A percentile compares a stretch with the other conserved stretches of the same genome.
These are phyloP conservation scores for Piscicola geometra DNA, from an alignment of 2,888 invertebrate genomes.

Conservation along the genomic window DNA sequence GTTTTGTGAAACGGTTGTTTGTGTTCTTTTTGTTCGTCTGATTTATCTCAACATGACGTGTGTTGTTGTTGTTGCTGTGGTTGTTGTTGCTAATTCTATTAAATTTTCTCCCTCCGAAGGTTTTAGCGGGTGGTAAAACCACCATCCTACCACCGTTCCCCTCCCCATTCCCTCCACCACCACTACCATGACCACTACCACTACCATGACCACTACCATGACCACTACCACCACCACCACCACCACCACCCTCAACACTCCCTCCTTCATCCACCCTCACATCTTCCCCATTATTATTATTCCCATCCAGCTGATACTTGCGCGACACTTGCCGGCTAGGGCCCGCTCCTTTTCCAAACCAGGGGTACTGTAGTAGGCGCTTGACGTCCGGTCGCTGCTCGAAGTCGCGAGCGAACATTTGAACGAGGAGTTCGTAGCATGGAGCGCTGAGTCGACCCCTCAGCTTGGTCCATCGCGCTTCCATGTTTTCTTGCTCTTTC, in stretches of 20 bases:
- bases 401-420: constrained; percentile 49
- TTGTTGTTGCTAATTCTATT: too few relatives aligned
- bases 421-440: constrained; percentile 47
- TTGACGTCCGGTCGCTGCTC: constrained; percentile 48
- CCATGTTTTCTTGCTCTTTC: constrained; percentile 50
- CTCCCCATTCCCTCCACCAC: background rate
- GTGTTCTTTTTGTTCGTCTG: too few relatives aligned
- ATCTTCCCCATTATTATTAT: background rate
- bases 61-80: too few relatives aligned
- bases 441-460: constrained; percentile 45
- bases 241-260: constrained; percentile 2
- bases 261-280: background rate
- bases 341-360: constrained; percentile 19
- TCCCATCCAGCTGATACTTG: background rate
- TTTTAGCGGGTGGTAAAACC: background rate
- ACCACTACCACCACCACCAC: constrained; percentile 4
- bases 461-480: constrained; percentile 49
- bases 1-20: too few relatives aligned
- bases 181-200: background rate
- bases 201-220: background rate
- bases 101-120: background rate
- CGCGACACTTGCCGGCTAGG: background rate
- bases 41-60: too few relatives aligned
- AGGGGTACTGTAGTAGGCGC: constrained; percentile 14
- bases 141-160: background rate